phyloP scores from a whole-genome alignment of 2,888 invertebrate genomes.

The Agrochola litura region DNA sequence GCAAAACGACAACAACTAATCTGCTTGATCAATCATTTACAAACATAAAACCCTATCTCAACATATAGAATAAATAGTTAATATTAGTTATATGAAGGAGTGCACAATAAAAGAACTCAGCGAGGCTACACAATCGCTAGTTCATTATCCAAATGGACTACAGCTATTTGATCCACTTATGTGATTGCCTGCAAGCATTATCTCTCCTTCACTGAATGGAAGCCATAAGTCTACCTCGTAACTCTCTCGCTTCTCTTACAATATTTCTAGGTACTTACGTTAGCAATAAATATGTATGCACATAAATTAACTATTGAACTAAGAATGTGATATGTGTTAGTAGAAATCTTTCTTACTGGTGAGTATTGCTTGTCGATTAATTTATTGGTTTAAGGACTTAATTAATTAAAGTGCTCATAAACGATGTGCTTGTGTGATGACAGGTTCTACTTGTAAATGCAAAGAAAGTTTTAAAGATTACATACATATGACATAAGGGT shows the following conservation, averaged over 20 bases:
- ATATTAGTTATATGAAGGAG: conserved; percentile 78
- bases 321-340: conserved; percentile 58
- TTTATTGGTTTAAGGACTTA: conserved; percentile 10
- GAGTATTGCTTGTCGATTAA: conserved; percentile 17
- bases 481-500: too few species aligned
- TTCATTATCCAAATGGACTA: conserved; percentile 91
- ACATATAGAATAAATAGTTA: conserved; percentile 63
- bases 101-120: conserved; percentile 82
- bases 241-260: conserved; percentile 86
- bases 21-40: conserved; percentile 29
- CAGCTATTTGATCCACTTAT: conserved; percentile 91
- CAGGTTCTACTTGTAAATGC: background rate
- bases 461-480: background rate
- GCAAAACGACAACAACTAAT: conserved; percentile 16
- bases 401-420: background rate
- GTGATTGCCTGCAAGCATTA: conserved; percentile 90
- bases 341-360: conserved; percentile 39
- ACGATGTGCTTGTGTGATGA: background rate
- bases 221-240: conserved; percentile 90
- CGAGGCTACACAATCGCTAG: conserved; percentile 85
- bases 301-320: conserved; percentile 78
- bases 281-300: conserved; percentile 80
- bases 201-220: conserved; percentile 88
- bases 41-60: conserved; percentile 40
- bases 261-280: conserved; percentile 81